Conservation (phyloP, 2,888 invertebrate genomes). For the Clivina fossor region DNA sequence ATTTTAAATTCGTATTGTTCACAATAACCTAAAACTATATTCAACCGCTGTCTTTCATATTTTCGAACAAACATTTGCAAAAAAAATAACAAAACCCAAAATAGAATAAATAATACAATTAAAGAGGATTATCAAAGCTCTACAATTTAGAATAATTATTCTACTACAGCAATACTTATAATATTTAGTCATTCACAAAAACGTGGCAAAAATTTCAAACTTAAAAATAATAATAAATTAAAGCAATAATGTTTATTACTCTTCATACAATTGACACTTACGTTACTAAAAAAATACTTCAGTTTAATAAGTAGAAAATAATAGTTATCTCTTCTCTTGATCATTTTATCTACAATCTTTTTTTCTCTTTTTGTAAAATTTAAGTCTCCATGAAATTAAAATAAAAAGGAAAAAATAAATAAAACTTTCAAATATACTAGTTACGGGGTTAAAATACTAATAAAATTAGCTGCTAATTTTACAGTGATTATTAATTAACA, state of each 20-base stretch:
- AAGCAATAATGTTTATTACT: neutral
- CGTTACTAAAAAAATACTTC: slow-evolving; percentile 24
- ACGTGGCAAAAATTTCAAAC: neutral
- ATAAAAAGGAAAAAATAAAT: slow-evolving; percentile 1
- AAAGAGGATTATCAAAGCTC: neutral
- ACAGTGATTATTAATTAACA: slow-evolving; percentile 15
- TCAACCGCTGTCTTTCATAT: too few species aligned
- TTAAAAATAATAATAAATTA: neutral
- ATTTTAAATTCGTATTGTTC: neutral
- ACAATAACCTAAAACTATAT: slow-evolving; percentile 6
- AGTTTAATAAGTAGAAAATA: slow-evolving; percentile 8
- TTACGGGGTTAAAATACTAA: slow-evolving; percentile 10
- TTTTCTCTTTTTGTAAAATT: too few species aligned
- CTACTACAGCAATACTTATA: neutral
- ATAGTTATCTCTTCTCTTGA: slow-evolving; percentile 5
- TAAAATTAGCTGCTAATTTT: slow-evolving; percentile 14
- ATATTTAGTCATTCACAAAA: neutral
- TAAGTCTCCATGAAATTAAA: neutral
- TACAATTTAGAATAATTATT: neutral
- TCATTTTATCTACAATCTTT: neutral
- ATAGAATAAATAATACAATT: slow-evolving; percentile 1
- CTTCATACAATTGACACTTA: slow-evolving; percentile 14
- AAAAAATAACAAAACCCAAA: neutral
- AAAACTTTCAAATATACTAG: neutral
- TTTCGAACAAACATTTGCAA: too few species aligned